Evolutionary conservation across 1,140 invertebrate species (phyloP).

Genomic region (Trigoniulus corallinus): DNA sequence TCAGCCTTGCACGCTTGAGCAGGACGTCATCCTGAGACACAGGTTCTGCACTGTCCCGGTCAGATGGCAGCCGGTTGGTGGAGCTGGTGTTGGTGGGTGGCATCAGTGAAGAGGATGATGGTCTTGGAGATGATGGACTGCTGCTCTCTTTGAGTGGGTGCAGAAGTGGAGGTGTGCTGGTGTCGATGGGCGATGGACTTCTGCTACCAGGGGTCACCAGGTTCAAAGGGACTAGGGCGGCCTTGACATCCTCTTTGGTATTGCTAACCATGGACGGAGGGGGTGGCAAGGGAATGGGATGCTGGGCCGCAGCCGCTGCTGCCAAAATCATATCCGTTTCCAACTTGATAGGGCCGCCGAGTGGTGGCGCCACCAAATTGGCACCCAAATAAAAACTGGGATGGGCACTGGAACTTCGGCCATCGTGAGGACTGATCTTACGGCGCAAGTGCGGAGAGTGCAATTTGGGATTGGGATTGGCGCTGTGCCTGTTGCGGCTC

Average conservation of each 20-base stretch:
- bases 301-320: neutral
- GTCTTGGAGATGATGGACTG: neutral
- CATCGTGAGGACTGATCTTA: constrained; percentile 85
- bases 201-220: neutral
- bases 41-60: too few species aligned
- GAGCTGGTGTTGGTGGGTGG: too few species aligned
- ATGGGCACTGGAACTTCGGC: constrained; percentile 67
- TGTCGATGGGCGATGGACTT: neutral
- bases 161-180: neutral
- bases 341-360: neutral
- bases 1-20: too few species aligned
- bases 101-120: neutral
- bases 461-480: constrained; percentile 95
- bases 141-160: neutral
- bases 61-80: too few species aligned
- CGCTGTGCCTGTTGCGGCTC: constrained; percentile 88
- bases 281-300: neutral
- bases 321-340: neutral
- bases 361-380: constrained; percentile 18
- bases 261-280: too few species aligned
- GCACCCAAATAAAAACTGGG: constrained; percentile 47
- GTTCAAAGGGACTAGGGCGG: neutral
- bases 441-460: constrained; percentile 83
- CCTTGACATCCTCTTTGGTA: too few species aligned
- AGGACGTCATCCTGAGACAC: too few species aligned